These are phyloP conservation scores for Cyanoderma ruficeps DNA, from an alignment of 2,113 vertebrate species.

Conservation along the genomic window DNA sequence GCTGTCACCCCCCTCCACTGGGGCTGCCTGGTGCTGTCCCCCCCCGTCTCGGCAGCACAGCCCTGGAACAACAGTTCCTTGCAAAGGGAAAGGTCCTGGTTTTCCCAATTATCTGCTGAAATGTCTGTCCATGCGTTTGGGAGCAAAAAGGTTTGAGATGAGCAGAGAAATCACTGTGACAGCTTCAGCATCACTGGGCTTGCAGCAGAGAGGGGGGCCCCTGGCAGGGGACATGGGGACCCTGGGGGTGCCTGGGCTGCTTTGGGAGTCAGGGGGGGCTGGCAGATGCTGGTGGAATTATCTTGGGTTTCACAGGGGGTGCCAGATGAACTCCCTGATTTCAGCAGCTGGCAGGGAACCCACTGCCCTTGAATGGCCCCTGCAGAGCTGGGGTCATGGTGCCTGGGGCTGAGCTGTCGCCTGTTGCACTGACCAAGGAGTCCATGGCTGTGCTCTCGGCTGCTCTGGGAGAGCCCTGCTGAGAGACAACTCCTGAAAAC, in stretches of 20 bases:
- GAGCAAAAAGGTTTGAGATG: slow-evolving; percentile 34
- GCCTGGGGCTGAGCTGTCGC: neutral
- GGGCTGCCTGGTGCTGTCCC: neutral
- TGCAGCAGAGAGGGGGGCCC: neutral
- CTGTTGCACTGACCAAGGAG: neutral
- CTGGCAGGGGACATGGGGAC: neutral
- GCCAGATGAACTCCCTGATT: neutral
- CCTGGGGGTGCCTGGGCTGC: neutral
- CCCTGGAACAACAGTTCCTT: neutral
- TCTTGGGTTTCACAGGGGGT: accelerated
- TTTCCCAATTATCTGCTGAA: neutral
- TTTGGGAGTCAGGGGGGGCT: accelerated
- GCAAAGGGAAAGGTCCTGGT: neutral
- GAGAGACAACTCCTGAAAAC: neutral
- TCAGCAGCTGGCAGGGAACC: neutral
- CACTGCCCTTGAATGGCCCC: accelerated
- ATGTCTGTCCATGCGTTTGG: neutral
- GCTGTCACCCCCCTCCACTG: neutral
- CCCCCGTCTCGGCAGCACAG: accelerated
- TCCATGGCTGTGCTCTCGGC: accelerated
- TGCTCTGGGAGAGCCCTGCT: neutral
- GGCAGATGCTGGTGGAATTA: neutral
- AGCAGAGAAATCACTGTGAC: slow-evolving; percentile 50
- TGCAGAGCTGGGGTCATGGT: neutral
- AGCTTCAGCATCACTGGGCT: slow-evolving; percentile 1